Percentiles rank a stretch among this genome's conserved stretches.
Conservation (phyloP, 2,797 vertebrate species). For the Pagetopsis macropterus region DNA sequence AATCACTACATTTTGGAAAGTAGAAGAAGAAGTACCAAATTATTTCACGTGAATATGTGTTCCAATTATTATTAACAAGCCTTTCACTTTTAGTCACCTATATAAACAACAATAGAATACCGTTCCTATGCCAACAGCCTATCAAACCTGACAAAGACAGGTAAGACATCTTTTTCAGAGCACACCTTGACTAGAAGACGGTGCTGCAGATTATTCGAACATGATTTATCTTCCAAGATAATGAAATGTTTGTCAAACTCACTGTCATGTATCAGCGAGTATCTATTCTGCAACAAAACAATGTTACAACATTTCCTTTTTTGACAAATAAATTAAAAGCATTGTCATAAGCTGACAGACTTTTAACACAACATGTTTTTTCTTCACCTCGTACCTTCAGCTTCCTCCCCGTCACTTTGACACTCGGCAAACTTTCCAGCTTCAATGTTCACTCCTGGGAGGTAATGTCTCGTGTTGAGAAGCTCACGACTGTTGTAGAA, state of each 20-base stretch:
- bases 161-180: background rate
- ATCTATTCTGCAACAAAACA: conserved; percentile 14
- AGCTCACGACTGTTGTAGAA: conserved; percentile 37
- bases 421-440: conserved; percentile 35
- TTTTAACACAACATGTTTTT: conserved; percentile 1
- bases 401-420: conserved; percentile 21
- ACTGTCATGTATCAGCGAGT: conserved; percentile 13
- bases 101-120: background rate
- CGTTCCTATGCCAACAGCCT: background rate
- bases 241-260: conserved; percentile 28
- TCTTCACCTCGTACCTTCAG: conserved; percentile 7
- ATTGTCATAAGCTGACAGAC: background rate
- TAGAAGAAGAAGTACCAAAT: background rate
- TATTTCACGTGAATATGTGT: background rate
- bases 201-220: conserved; percentile 6
- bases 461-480: conserved; percentile 46
- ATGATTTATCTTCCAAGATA: conserved; percentile 11
- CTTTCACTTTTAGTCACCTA: background rate
- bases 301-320: conserved; percentile 1
- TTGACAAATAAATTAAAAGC: too few species aligned
- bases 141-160: background rate
- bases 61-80: background rate
- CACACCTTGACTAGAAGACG: background rate
- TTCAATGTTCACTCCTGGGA: conserved; percentile 57
- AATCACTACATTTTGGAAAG: background rate